Conservation (phyloP, 2,113 vertebrate species). For the Cyanistes caeruleus region DNA sequence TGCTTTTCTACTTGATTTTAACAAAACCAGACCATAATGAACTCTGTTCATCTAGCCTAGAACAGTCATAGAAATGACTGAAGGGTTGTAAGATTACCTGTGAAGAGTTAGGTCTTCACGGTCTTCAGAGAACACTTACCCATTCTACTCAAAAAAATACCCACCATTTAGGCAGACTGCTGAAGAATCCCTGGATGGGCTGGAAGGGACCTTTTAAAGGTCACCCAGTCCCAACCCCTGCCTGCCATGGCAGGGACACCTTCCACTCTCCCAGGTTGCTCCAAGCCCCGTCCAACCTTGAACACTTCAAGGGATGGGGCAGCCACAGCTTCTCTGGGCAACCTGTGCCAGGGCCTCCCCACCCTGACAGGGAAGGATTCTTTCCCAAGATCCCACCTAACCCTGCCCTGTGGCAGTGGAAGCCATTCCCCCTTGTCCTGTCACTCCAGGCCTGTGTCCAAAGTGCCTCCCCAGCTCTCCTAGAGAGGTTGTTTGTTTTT, state of each 20-base stretch:
- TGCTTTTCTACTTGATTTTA: not conserved
- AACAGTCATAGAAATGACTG: not conserved
- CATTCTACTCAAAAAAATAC: not conserved
- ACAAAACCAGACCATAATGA: not conserved
- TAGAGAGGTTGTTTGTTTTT: too few species aligned
- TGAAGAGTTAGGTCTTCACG: not conserved
- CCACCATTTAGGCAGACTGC: not conserved
- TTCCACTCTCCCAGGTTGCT: not conserved
- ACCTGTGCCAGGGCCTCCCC: accelerated
- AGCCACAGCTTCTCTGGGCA: not conserved
- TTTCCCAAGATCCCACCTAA: not conserved
- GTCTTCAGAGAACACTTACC: not conserved
- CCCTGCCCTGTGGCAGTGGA: not conserved
- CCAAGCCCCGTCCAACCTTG: not conserved
- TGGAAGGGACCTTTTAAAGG: not conserved
- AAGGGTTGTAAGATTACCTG: not conserved
- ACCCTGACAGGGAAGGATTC: not conserved
- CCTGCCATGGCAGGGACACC: not conserved
- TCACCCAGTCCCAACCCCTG: not conserved
- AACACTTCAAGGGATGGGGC: not conserved
- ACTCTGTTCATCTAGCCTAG: not conserved
- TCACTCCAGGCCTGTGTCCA: not conserved
- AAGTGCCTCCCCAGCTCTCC: not conserved
- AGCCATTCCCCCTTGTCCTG: not conserved
- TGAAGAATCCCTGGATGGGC: not conserved